Evolutionary conservation across 1,140 invertebrate genomes (phyloP).

Genomic region (Drosophila chauvacae): DNA sequence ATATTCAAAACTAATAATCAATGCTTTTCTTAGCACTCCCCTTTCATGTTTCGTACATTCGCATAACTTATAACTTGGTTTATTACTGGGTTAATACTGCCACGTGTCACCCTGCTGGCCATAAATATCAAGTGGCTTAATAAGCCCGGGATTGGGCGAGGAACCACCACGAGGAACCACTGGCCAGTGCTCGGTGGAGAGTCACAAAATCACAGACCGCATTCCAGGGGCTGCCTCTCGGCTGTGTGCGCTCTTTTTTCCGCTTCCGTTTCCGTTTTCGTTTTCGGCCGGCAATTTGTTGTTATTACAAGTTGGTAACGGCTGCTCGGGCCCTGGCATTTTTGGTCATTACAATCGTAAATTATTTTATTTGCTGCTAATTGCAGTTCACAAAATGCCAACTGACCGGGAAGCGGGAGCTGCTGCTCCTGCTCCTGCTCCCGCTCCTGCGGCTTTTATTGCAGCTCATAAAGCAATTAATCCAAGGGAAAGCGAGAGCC

Average conservation of each 20-base stretch:
- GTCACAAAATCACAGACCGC: conserved; percentile 40
- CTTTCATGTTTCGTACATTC: not conserved
- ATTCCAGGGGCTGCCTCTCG: not conserved
- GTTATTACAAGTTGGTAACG: conserved; percentile 65
- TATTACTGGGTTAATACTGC: conserved; percentile 3
- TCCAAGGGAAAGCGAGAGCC: conserved; percentile 20
- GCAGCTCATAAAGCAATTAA: conserved; percentile 81
- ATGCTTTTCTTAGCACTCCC: not conserved
- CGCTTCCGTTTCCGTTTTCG: not conserved
- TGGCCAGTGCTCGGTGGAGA: not conserved
- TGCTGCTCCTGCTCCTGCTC: not conserved
- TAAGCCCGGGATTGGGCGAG: conserved; percentile 39
- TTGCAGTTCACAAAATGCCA: conserved; percentile 77
- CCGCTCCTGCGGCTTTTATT: conserved; percentile 55
- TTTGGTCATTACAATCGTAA: conserved; percentile 76
- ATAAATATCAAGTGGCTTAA: conserved; percentile 73
- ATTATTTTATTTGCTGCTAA: conserved; percentile 84
- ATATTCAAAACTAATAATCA: not conserved
- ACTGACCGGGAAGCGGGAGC: conserved; percentile 2
- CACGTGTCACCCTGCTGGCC: conserved; percentile 9
- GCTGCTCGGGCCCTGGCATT: conserved; percentile 43
- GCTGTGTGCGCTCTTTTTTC: not conserved
- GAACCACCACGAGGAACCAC: not conserved
- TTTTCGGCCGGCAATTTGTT: conserved; percentile 45
- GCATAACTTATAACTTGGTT: not conserved